Evolutionary conservation across 2,797 vertebrate genomes (phyloP), one percentile per base, ranked within the genome.

Genomic region (Diplodus sargus): DNA sequence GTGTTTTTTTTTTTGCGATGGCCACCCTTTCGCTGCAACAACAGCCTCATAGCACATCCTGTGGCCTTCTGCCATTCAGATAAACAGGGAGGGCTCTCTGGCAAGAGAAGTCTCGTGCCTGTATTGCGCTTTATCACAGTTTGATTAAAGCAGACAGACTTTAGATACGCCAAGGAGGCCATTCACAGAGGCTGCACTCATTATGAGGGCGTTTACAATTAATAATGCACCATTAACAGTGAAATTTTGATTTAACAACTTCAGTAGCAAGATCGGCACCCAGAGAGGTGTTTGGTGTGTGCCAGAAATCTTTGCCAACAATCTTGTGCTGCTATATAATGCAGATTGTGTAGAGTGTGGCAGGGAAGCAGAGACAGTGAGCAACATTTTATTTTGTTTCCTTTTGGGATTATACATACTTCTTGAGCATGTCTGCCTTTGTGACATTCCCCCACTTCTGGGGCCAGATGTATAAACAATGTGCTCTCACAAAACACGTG

Each of bases 81-180:
- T 68, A 52, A 45, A 70, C 49, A 68, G 58, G 84, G 70, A 71
- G 62, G 20, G 54, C 43, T 62, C 83, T 51, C 76, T 91, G 89
- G 84, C 87, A 82, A 22, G 28, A 54, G 85, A 57, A 63, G 66
- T 42, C 57, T 82, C 57, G 18, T 20, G 57, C 63, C 39, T 10
- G 54, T 53, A 73, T 53, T 74, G 67, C 76, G 65, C 70, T 64
- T 70, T 49, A 57, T 53, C 52, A 18, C 56, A n/a, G 42, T 69
- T 62, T 78, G 74, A 87, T 84, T 79, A 86, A 67, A 85, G 70
- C 69, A 53, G 53, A 45, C 30, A 65, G 80, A 53, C 65, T 83
- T 56, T 51, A 63, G 52, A 78, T 56, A 48, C 42, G 56, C 56
- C n/a, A 22, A 67, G 60, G 57, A 78, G 61, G 23, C 30, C 65